Evolutionary conservation across 2,888 invertebrate genomes (phyloP), one percentile per base, ranked within the genome.

Genomic region (Harmothoe impar): DNA sequence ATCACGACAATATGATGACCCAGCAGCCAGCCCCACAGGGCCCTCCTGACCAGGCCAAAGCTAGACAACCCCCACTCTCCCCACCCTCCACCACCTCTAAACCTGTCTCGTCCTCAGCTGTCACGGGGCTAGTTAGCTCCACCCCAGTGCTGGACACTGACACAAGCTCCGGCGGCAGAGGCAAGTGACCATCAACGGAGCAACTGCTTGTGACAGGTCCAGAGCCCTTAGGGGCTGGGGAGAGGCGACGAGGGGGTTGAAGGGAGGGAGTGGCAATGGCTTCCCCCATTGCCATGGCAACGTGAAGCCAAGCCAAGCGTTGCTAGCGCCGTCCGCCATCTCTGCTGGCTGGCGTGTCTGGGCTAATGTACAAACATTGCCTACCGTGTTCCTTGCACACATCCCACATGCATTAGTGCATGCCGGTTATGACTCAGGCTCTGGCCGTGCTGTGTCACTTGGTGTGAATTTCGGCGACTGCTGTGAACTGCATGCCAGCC

Each of bases 231-330:
- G 43, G 43, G 81, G 62, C 20, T 3, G 62, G 7, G 7, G 62
- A n/a, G 62, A n/a, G 62, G 1, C 62, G 7, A n/a, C 20, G 20
- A 62, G 52, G 86, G 56, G 29, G 54, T 15, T 25, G 52, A n/a
- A 54, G 86, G 86, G 86, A 23, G 20, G 52, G 52, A 12, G 86
- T 86, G 84, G 51, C 31, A 12, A 54, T 86, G 86, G 52, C 86
- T 56, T 86, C 86, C 54, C 20, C 52, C 17, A 86, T 86, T 86
- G 86, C 86, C 86, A 86, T 86, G 86, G 86, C 86, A 86, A 86
- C 86, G 56, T 86, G 86, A 86, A 56, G 86, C 86, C 84, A 84
- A 84, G 84, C 84, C 86, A 86, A 54, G 86, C 86, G 86, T 86
- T 54, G 52, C 54, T 86, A 54, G 56, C 17, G 54, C 77, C 29